These are phyloP conservation scores for Drosophila melanosoma DNA, from an alignment of 2,888 invertebrate genomes.

Conservation along the genomic window DNA sequence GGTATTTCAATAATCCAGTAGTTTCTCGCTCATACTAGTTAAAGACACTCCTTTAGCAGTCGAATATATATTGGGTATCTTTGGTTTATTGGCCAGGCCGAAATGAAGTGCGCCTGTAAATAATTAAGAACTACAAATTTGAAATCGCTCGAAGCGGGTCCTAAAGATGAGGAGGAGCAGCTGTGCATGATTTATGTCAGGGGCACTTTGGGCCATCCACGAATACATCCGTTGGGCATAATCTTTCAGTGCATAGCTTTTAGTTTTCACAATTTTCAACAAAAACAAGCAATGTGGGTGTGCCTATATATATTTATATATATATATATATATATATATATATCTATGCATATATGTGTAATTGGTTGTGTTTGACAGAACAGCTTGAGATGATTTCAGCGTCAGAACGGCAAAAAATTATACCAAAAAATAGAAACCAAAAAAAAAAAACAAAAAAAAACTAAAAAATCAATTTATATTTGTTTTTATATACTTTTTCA, in stretches of 20 bases:
- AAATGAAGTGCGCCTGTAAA: conserved; percentile 64
- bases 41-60: conserved; percentile 32
- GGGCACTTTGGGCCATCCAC: conserved; percentile 49
- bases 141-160: not conserved
- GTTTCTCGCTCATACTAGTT: conserved; percentile 39
- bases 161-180: not conserved
- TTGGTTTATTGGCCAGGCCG: conserved; percentile 17
- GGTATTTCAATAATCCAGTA: conserved; percentile 69
- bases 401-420: conserved; percentile 21
- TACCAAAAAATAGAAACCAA: not conserved
- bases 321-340: not conserved
- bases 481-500: conserved; percentile 6
- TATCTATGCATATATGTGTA: conserved; percentile 2
- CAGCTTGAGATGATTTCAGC: conserved; percentile 21
- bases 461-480: conserved; percentile 18
- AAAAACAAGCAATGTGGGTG: conserved; percentile 4
- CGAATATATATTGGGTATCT: not conserved
- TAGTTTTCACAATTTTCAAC: conserved; percentile 24
- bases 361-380: not conserved
- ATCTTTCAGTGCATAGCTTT: conserved; percentile 29
- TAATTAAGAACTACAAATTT: conserved; percentile 56
- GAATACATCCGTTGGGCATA: conserved; percentile 16
- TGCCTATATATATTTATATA: not conserved
- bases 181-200: conserved; percentile 61
- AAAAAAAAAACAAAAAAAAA: not conserved